Evolutionary conservation across 2,113 vertebrate species (phyloP), one percentile per base, ranked within the genome.

Genomic region (Serilophus lunatus): DNA sequence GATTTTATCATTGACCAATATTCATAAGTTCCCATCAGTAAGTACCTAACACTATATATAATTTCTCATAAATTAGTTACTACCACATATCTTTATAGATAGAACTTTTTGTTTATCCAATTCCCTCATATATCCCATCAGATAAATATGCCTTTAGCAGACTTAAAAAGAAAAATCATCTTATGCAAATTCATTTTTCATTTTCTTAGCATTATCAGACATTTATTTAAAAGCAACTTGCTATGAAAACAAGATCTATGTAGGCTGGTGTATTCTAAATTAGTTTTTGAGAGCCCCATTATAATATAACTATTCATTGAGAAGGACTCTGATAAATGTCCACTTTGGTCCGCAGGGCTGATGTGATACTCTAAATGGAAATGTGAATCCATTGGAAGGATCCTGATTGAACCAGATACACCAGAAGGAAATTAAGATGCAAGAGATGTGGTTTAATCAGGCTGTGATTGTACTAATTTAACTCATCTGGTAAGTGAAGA

Each of bases 331-430:
- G 93, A 95, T 81, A 78, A 92, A 95, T 85, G 83, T 93, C 83
- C 88, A 77, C 90, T 96, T 92, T 95, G 93, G 96, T 97, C 81
- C 85, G 57, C 49, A 74, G 70, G 85, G 61, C 76, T 90, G 70
- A 69, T 85, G 70, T 70, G 65, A 86, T 77, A 36, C n/a, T 74
- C 61, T 72, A 93, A 96, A 91, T 89, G 86, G 93, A 92, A 92
- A 94, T 72, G 33, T 28, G 86, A 85, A 38, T 66, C 82, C 54
- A 42, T 54, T 90, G 87, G 80, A 92, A 92, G 47, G 76, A 81
- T 38, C 31, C 50, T 96, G 89, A 79, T 79, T 60, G 81, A 94
- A 72, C 82, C 85, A 95, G 88, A 92, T 92, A 63, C n/a, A 75
- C 79, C 79, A 90, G 68, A 88, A 90, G n/a, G 49, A 86, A 92